Conservation (phyloP, 1,140 invertebrate genomes). For the Cydia amplana region DNA sequence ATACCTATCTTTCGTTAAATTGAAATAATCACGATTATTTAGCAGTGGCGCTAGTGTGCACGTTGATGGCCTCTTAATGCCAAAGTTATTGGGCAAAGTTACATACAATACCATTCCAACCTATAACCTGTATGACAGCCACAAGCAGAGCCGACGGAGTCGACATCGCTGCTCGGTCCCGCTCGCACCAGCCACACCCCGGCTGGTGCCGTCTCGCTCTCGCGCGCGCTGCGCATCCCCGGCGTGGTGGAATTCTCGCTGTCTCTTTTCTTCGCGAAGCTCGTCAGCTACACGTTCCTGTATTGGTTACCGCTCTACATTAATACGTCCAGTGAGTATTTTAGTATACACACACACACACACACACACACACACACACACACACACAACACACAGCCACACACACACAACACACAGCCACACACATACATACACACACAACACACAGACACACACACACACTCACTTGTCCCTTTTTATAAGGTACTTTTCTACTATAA, state of each 20-base stretch:
- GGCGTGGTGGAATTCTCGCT: constrained; percentile 97
- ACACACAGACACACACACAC: too few relatives aligned
- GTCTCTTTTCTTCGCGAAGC: constrained; percentile 97
- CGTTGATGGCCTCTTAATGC: too few relatives aligned
- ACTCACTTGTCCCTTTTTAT: too few relatives aligned
- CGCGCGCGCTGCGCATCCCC: constrained; percentile 90
- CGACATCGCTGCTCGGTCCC: constrained; percentile 54
- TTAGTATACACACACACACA: neutral
- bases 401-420: too few relatives aligned
- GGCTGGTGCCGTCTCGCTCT: constrained; percentile 86
- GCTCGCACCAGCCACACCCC: constrained; percentile 32
- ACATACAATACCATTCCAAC: neutral
- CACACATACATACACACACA: too few relatives aligned
- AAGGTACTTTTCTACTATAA: too few relatives aligned
- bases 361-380: too few relatives aligned
- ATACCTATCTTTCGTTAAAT: too few relatives aligned
- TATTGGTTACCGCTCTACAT: constrained; percentile 98
- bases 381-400: too few relatives aligned
- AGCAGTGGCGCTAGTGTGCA: too few relatives aligned
- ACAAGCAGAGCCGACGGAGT: constrained; percentile 55
- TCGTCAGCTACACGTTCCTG: constrained; percentile 98
- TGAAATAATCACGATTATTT: too few relatives aligned
- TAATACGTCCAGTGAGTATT: constrained; percentile 88
- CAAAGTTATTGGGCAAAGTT: too few relatives aligned
- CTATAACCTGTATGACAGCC: constrained; percentile 35